A percentile compares a stretch with the other conserved stretches of the same genome.
Evolutionary conservation across 2,888 invertebrate genomes (phyloP).

Genomic region (Cheilosia pagana): DNA sequence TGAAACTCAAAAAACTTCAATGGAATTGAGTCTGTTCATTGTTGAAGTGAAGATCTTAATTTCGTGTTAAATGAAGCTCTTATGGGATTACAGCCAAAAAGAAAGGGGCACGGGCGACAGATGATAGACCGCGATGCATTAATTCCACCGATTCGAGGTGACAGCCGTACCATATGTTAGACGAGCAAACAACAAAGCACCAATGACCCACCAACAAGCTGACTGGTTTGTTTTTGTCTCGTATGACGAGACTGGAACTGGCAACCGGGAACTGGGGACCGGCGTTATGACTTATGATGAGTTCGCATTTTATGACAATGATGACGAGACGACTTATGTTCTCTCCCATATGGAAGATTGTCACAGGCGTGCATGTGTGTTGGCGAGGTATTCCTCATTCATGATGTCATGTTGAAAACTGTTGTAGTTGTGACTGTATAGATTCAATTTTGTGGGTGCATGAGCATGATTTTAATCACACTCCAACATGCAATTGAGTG

Average conservation of each 20-base stretch:
- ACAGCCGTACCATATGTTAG: constrained; percentile 58
- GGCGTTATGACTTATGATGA: too few species aligned
- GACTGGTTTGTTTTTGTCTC: background rate
- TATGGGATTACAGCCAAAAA: constrained; percentile 52
- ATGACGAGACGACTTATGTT: constrained; percentile 22
- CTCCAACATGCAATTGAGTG: constrained; percentile 68
- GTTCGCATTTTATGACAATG: constrained; percentile 9
- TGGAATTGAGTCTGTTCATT: constrained; percentile 22
- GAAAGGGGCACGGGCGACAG: constrained; percentile 12
- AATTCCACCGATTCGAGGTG: constrained; percentile 65
- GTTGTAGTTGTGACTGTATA: constrained; percentile 41
- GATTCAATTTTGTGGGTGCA: constrained; percentile 57
- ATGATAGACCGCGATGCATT: constrained; percentile 33
- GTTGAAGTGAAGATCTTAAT: constrained; percentile 41
- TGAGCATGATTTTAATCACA: constrained; percentile 68
- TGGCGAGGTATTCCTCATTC: constrained; percentile 22
- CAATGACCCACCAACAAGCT: constrained; percentile 43
- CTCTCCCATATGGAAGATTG: constrained; percentile 16
- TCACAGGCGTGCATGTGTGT: background rate
- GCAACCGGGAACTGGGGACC: too few species aligned
- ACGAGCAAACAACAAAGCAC: constrained; percentile 48
- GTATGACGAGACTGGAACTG: too few species aligned
- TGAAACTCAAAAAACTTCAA: constrained; percentile 19
- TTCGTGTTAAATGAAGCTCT: constrained; percentile 55
- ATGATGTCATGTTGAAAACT: constrained; percentile 70